Conservation (phyloP, 2,888 invertebrate species). For the Eupithecia insigniata region DNA sequence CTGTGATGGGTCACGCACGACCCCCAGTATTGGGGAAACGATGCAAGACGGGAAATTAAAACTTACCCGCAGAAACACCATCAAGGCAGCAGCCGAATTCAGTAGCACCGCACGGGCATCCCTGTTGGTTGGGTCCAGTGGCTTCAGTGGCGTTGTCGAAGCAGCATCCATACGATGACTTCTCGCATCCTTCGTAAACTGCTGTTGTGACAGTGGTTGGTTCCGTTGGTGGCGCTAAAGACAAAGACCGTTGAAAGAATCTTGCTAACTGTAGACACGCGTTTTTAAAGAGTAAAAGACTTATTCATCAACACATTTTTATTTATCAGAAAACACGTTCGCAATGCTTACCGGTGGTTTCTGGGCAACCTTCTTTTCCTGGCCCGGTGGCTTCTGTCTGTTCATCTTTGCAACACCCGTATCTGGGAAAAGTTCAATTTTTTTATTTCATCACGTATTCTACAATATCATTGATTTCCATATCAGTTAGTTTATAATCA, state of each 20-base stretch:
- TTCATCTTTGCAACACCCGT: slow-evolving; percentile 90
- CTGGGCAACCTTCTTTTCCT: slow-evolving; percentile 80
- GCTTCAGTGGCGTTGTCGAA: slow-evolving; percentile 86
- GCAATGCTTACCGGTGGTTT: slow-evolving; percentile 55
- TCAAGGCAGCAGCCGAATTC: slow-evolving; percentile 91
- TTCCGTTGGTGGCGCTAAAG: slow-evolving; percentile 30
- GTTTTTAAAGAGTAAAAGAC: not conserved
- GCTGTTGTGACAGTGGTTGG: slow-evolving; percentile 30
- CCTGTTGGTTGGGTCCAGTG: slow-evolving; percentile 86
- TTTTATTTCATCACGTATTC: not conserved
- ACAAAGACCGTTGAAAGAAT: slow-evolving; percentile 15
- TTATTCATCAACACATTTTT: not conserved
- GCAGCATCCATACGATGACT: slow-evolving; percentile 89
- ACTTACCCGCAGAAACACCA: slow-evolving; percentile 84
- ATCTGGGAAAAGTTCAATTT: slow-evolving; percentile 57
- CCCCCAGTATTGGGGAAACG: too few species aligned
- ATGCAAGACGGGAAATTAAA: too few species aligned
- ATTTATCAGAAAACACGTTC: not conserved
- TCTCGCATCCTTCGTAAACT: slow-evolving; percentile 73
- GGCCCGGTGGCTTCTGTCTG: slow-evolving; percentile 87
- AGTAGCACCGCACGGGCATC: slow-evolving; percentile 86
- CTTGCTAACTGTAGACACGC: not conserved
- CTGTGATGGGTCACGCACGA: too few species aligned
- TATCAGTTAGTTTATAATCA: too few species aligned
- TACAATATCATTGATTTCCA: too few species aligned